Conservation (phyloP, 2,113 vertebrate species). For the Mastomys coucha region DNA sequence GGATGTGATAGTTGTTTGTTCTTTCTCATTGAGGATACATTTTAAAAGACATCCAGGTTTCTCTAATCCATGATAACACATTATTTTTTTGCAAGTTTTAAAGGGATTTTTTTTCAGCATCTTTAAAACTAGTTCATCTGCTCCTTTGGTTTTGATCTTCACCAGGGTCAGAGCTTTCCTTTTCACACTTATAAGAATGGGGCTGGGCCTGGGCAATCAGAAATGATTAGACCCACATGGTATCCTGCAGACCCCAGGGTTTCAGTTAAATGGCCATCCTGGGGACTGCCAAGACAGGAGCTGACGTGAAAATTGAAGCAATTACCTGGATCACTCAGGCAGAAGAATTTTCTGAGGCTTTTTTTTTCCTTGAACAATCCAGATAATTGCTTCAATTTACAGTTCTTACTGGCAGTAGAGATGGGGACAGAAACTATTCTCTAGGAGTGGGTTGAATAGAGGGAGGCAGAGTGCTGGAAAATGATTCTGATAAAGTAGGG, state of each 20-base stretch:
- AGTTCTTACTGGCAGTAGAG: conserved; percentile 72
- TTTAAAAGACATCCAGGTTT: conserved; percentile 40
- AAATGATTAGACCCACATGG: conserved; percentile 62
- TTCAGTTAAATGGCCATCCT: conserved; percentile 67
- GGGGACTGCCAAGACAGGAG: conserved; percentile 66
- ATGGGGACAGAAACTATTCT: conserved; percentile 56
- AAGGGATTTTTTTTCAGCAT: conserved; percentile 49
- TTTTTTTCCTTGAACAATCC: conserved; percentile 80
- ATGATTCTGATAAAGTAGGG: conserved; percentile 39
- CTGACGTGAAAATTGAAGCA: conserved; percentile 82
- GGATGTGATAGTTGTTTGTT: neutral
- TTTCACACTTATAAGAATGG: conserved; percentile 2
- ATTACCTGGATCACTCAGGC: conserved; percentile 81
- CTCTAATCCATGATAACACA: neutral
- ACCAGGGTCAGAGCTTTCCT: neutral
- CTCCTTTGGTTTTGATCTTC: conserved; percentile 67
- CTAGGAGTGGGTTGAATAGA: conserved; percentile 59
- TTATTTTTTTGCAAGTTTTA: conserved; percentile 54
- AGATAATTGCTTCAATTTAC: conserved; percentile 82
- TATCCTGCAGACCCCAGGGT: conserved; percentile 55
- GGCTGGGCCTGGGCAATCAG: conserved; percentile 54
- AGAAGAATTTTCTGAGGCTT: conserved; percentile 79
- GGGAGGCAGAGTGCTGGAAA: conserved; percentile 50
- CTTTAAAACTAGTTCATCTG: conserved; percentile 51
- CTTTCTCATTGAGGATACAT: neutral